phyloP scores from a whole-genome alignment of 2,888 invertebrate species.

The Diarsia dahlii region DNA sequence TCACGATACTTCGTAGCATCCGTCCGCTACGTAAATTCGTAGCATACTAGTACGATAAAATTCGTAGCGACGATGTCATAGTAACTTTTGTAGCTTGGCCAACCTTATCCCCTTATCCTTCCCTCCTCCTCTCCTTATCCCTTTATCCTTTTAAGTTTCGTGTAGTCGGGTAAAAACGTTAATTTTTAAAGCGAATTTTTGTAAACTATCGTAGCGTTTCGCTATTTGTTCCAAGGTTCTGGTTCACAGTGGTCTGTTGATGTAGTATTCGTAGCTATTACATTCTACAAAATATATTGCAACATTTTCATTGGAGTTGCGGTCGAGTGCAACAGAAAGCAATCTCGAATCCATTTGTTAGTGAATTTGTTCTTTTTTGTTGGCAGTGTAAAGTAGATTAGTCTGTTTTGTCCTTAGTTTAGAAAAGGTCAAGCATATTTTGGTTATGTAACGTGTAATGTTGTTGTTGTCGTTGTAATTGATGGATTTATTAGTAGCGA shows the following conservation, averaged over 20 bases:
- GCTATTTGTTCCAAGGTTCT: background rate
- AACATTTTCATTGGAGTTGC: slow-evolving; percentile 1
- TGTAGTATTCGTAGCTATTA: slow-evolving; percentile 2
- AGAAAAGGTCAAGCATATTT: slow-evolving; percentile 1
- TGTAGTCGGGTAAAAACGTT: too few species aligned
- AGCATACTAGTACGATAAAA: slow-evolving; percentile 4
- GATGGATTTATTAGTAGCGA: background rate
- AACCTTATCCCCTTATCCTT: too few species aligned
- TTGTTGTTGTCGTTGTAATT: too few species aligned
- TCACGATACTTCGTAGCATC: slow-evolving; percentile 5
- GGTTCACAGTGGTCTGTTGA: background rate
- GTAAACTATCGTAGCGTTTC: background rate
- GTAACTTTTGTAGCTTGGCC: background rate
- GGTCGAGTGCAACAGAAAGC: slow-evolving; percentile 7
- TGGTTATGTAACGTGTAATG: background rate
- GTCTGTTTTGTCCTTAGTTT: slow-evolving; percentile 3
- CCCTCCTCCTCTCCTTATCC: too few species aligned
- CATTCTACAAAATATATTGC: background rate
- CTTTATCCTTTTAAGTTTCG: too few species aligned
- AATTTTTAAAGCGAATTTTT: background rate
- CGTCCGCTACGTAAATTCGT: slow-evolving; percentile 21
- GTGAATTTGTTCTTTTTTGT: slow-evolving; percentile 36
- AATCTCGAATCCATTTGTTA: slow-evolving; percentile 28
- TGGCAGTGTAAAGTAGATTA: background rate
- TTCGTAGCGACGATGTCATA: slow-evolving; percentile 28